A percentile compares a stretch with the other conserved stretches of the same genome.
These are phyloP conservation scores for Peromyscus polionotus DNA, from an alignment of 2,113 vertebrate species.

Conservation along the genomic window DNA sequence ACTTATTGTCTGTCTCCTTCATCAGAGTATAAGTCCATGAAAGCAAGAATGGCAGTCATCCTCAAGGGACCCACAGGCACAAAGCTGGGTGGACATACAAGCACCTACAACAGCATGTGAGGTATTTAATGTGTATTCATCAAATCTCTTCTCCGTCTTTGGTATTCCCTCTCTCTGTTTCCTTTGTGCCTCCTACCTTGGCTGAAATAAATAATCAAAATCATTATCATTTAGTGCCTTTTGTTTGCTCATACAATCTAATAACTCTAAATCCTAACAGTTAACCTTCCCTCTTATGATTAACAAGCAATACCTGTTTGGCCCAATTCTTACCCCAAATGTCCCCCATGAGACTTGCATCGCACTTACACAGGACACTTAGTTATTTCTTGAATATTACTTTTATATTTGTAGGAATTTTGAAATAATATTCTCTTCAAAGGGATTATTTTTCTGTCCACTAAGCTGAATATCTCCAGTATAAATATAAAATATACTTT, in stretches of 20 bases:
- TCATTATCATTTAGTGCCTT: slow-evolving; percentile 6
- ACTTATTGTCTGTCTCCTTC: neutral
- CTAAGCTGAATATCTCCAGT: neutral
- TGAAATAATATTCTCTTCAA: slow-evolving; percentile 33
- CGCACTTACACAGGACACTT: neutral
- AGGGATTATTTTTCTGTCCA: neutral
- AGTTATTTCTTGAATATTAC: neutral
- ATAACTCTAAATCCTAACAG: neutral
- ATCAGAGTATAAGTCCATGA: neutral
- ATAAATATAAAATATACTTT: slow-evolving; percentile 41
- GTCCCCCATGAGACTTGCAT: neutral
- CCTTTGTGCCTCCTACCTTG: slow-evolving; percentile 1
- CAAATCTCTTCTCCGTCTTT: neutral
- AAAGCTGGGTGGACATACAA: neutral
- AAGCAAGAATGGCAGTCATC: neutral
- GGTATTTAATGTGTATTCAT: neutral
- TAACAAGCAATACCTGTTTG: neutral
- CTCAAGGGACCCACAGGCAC: neutral
- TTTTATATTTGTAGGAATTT: slow-evolving; percentile 33
- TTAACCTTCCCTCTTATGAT: neutral
- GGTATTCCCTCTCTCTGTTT: neutral
- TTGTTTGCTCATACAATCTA: neutral
- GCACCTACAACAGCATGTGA: neutral
- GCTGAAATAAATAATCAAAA: slow-evolving; percentile 11
- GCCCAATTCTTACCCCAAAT: neutral